Evolutionary conservation across 2,797 vertebrate genomes (phyloP), one percentile per base, ranked within the genome.

Genomic region (Oryzias sinensis): DNA sequence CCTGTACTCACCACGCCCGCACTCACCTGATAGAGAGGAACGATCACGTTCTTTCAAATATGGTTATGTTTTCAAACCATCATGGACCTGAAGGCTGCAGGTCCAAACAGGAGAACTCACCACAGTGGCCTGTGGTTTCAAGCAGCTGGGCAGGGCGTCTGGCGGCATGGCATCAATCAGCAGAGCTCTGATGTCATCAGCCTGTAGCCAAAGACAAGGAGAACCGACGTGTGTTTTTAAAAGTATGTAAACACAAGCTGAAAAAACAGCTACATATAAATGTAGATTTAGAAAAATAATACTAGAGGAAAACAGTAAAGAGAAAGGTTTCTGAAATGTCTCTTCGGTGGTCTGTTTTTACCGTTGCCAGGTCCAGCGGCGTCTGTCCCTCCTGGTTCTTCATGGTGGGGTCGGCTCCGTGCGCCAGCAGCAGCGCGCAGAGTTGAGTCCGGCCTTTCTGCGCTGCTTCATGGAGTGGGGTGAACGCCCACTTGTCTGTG

Each of bases 101-200:
- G 11, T 16, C 24, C 14, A 27, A 55, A 14, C 43, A 1, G 4
- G 45, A 37, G 92, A 90, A 73, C 95, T 95, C 83, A 98, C 95
- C 64, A 98, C 95, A 3, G 96, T 98, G 8, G 96, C 95, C 80
- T 97, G 97, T 42, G 96, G 96, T 81, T 99, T 99, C 53, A 97
- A 93, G 74, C 96, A 98, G 1, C 91, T 96, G 9, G 97, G 97
- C 72, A 98, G 91, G 59, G 95, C 94, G 59, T 98, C 96, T 1
- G 97, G 97, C 2, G 97, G 97, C 97, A 99, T 98, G 0, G 97
- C 96, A 11, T 98, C 97, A 66, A 98, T 95, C 83, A 99, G 87
- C 85, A 99, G 72, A 1, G 97, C 97, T 82, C 96, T 90, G 82
- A 99, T 98, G 76, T 99, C 97, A 42, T 99, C 88, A 45, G 88